phyloP scores from a whole-genome alignment of 2,797 vertebrate species.

The Eulemur mongoz region DNA sequence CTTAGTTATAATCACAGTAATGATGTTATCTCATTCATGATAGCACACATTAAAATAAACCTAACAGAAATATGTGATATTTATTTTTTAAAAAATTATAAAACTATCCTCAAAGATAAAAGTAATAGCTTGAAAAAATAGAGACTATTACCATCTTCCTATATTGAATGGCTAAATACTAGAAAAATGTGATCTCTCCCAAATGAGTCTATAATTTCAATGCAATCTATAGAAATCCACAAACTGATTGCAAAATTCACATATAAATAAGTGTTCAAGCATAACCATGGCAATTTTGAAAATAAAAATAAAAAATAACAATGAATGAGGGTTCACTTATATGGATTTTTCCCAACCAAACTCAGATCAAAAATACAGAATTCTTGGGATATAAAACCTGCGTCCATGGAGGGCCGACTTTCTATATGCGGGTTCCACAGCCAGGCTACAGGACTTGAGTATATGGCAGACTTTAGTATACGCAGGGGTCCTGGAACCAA shows the following conservation, averaged over 20 bases:
- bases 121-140: neutral
- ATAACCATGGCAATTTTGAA: neutral
- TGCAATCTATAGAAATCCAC: slow-evolving; percentile 10
- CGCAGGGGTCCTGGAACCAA: neutral
- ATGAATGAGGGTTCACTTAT: neutral
- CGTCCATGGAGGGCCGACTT: neutral
- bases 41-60: neutral
- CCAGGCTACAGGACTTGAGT: neutral
- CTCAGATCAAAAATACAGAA: neutral
- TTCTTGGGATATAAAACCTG: neutral
- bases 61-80: neutral
- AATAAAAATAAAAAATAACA: neutral
- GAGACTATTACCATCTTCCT: neutral
- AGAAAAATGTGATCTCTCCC: neutral
- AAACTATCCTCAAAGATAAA: neutral
- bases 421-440: neutral
- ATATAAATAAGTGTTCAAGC: neutral
- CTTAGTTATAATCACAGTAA: neutral
- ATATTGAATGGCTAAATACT: neutral
- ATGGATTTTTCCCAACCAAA: neutral
- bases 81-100: neutral
- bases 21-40: neutral
- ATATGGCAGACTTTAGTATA: neutral
- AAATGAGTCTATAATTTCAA: neutral
- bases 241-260: slow-evolving; percentile 1